Conservation (phyloP, 2,113 vertebrate species). For the Lonchura striata region DNA sequence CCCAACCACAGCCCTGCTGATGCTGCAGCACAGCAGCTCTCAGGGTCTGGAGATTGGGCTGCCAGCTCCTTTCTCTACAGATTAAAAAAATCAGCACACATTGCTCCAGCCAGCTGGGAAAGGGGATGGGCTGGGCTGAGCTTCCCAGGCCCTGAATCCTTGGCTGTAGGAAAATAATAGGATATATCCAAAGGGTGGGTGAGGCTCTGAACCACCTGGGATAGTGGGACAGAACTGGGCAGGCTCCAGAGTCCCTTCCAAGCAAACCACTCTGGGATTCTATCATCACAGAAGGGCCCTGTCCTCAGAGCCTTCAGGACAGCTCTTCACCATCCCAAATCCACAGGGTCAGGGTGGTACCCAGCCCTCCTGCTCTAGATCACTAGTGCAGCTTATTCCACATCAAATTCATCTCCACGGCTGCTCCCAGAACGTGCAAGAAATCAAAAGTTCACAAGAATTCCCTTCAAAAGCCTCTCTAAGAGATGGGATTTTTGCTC, state of each 20-base stretch:
- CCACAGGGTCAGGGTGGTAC: neutral
- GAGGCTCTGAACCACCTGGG: neutral
- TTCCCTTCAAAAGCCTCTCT: neutral
- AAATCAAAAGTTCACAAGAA: neutral
- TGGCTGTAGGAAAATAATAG: fast-evolving
- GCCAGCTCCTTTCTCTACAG: fast-evolving
- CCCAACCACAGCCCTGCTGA: neutral
- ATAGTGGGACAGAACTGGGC: no score
- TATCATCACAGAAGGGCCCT: neutral
- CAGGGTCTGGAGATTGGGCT: neutral
- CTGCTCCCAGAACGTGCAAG: neutral
- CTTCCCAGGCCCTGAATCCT: neutral
- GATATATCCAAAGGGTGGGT: neutral
- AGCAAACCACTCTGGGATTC: neutral
- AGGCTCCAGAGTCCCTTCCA: neutral
- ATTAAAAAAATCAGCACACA: neutral
- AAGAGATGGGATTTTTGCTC: fast-evolving
- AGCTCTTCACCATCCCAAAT: neutral
- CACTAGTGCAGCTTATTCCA: neutral
- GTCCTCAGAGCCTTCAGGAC: neutral
- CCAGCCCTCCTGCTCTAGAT: neutral
- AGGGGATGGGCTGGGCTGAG: neutral
- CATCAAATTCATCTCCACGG: neutral
- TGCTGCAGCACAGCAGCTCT: neutral
- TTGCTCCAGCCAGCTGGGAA: neutral